phyloP scores from a whole-genome alignment of 1,140 invertebrate species.

The Conus betulinus region DNA sequence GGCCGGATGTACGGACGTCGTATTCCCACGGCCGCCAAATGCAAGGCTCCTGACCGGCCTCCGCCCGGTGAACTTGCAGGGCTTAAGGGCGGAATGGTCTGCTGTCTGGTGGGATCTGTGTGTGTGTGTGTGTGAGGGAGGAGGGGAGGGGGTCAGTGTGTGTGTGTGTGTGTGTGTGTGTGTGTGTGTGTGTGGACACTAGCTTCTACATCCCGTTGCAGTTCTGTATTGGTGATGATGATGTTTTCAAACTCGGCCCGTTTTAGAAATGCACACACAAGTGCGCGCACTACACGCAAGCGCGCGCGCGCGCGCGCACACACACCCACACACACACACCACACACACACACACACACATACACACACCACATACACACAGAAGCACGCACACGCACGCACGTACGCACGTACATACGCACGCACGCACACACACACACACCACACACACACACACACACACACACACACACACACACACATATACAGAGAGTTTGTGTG shows the following conservation, averaged over 20 bases:
- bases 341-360: neutral
- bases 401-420: neutral
- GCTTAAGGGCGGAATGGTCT: neutral
- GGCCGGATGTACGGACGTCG: neutral
- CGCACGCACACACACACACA: neutral
- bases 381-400: neutral
- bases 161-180: no score
- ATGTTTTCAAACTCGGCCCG: no score
- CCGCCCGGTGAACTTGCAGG: neutral
- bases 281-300: no score
- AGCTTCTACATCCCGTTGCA: no score
- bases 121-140: no score
- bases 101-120: neutral
- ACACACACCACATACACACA: neutral
- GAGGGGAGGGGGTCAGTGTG: no score
- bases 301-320: no score
- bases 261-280: no score
- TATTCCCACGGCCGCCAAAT: neutral
- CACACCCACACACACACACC: no score
- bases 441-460: neutral
- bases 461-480: slow-evolving; percentile 16
- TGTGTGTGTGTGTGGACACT: no score
- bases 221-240: no score
- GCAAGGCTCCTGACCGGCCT: neutral
- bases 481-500: no score